A percentile compares a stretch with the other conserved stretches of the same genome.
Evolutionary conservation across 2,113 vertebrate species (phyloP).

Genomic region (Sturnira hondurensis): DNA sequence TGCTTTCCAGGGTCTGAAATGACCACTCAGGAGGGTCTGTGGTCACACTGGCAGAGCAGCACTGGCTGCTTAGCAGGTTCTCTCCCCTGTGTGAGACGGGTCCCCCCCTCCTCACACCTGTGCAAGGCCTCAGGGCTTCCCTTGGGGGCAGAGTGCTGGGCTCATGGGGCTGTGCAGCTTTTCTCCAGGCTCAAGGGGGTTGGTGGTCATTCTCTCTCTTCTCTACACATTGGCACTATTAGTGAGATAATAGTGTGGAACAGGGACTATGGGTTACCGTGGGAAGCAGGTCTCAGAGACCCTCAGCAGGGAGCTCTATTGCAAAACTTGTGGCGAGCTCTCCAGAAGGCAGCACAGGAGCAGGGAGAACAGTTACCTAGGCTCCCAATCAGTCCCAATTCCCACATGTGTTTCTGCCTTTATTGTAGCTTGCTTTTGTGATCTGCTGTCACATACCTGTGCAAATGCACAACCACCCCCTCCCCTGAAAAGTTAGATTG

Average conservation of each 20-base stretch:
- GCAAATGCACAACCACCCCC: no score
- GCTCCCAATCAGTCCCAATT: rapidly evolving
- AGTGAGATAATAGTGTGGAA: not conserved
- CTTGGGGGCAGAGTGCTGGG: not conserved
- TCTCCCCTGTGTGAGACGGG: no score
- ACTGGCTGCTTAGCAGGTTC: no score
- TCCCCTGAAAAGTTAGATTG: not conserved
- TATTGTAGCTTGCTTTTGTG: rapidly evolving
- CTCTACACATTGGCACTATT: no score
- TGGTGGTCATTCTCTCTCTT: not conserved
- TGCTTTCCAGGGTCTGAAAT: not conserved
- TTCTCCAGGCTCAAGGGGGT: not conserved
- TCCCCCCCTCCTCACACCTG: rapidly evolving
- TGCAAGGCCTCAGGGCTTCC: not conserved
- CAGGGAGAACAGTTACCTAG: rapidly evolving
- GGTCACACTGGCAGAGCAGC: rapidly evolving
- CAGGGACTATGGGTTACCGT: not conserved
- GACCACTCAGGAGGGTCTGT: not conserved
- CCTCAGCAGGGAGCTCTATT: rapidly evolving
- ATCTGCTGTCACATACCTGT: not conserved
- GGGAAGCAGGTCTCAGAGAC: not conserved
- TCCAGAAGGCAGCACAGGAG: not conserved
- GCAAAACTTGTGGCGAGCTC: rapidly evolving
- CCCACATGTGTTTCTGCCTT: not conserved
- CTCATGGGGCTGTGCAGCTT: rapidly evolving